A percentile compares a stretch with the other conserved stretches of the same genome.
Conservation (phyloP, 2,888 invertebrate species). For the Trypoxylon attenuatum region DNA sequence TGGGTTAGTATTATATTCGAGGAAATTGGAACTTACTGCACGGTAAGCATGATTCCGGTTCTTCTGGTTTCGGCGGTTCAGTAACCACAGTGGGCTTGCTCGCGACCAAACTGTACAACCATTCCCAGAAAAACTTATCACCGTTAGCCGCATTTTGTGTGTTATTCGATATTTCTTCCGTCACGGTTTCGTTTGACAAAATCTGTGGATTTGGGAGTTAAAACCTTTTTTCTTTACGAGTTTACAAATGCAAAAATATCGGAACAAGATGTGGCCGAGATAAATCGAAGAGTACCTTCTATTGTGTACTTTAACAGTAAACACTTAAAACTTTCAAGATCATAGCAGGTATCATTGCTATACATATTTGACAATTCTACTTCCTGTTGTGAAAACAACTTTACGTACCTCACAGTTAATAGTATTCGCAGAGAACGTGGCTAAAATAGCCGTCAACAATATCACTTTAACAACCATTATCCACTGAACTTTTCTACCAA, state of each 20-base stretch:
- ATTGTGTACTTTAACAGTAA: neutral
- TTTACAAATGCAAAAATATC: too few species aligned
- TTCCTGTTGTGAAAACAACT: too few species aligned
- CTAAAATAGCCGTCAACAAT: constrained; percentile 5
- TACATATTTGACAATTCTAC: too few species aligned
- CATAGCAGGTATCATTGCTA: too few species aligned
- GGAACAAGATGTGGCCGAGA: too few species aligned
- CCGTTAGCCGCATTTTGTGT: neutral
- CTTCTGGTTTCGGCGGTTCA: constrained; percentile 51
- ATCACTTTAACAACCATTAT: constrained; percentile 32
- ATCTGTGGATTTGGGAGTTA: neutral
- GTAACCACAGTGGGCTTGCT: constrained; percentile 58
- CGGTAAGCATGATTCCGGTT: constrained; percentile 75
- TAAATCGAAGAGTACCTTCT: neutral
- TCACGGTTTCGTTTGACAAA: neutral
- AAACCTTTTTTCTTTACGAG: constrained; percentile 6
- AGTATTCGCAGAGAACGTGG: neutral
- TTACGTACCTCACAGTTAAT: constrained; percentile 32
- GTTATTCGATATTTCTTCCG: neutral
- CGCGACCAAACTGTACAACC: constrained; percentile 73
- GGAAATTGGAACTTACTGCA: constrained; percentile 75
- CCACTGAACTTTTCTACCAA: constrained; percentile 22
- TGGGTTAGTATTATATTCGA: too few species aligned
- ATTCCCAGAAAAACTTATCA: constrained; percentile 71
- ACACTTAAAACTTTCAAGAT: too few species aligned